These are phyloP conservation scores for Lasioglossum figueresi DNA, from an alignment of 2,888 invertebrate genomes.

Conservation along the genomic window DNA sequence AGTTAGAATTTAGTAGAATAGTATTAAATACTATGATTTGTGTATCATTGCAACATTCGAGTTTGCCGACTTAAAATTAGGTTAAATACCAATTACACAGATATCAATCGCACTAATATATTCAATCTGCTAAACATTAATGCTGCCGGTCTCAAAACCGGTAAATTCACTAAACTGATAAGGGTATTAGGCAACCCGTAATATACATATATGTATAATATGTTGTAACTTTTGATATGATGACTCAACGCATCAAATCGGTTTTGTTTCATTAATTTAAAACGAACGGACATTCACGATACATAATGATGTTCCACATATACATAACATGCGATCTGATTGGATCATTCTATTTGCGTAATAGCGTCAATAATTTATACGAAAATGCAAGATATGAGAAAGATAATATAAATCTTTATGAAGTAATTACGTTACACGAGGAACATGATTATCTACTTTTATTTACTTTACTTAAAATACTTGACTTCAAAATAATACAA, in stretches of 20 bases:
- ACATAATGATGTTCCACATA: neutral
- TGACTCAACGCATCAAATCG: constrained; percentile 6
- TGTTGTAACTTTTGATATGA: constrained; percentile 13
- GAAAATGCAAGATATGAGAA: neutral
- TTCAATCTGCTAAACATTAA: neutral
- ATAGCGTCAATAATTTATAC: neutral
- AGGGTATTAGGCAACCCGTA: neutral
- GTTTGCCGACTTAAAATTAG: neutral
- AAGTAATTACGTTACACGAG: neutral
- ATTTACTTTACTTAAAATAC: no score
- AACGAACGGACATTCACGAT: neutral
- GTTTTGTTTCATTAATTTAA: constrained; percentile 4
- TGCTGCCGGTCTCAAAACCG: neutral
- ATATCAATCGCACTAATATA: neutral
- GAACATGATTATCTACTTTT: neutral
- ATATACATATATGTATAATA: neutral
- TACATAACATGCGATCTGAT: neutral
- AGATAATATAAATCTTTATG: neutral
- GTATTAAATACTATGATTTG: neutral
- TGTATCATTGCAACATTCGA: neutral
- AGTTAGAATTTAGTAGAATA: neutral
- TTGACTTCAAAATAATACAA: no score
- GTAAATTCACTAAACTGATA: constrained; percentile 4
- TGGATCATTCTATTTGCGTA: neutral
- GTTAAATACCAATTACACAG: neutral